Evolutionary conservation across 2,797 vertebrate genomes (phyloP), one percentile per base, ranked within the genome.

Genomic region (Bradypodion pumilum): DNA sequence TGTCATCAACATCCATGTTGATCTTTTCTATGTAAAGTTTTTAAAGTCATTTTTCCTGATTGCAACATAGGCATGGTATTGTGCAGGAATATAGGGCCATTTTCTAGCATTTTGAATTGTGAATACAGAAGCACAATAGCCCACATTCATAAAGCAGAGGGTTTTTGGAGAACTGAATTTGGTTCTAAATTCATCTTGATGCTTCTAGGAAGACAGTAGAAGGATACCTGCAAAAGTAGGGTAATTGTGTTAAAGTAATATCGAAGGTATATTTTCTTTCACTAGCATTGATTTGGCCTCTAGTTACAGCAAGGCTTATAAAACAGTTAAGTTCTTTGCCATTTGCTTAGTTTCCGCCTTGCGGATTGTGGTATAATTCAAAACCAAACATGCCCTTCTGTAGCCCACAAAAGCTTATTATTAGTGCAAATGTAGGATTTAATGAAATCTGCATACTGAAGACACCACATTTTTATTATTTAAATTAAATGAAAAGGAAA

Each of bases 301-400:
- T 49, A 70, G 32, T 75, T 76, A 81, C 40, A 44, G 75, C 63
- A 77, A n/a, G 56, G 80, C 46, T 60, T 76, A 25, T 84, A 63
- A 56, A 81, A 77, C 73, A 84, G 87, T 84, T 83, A 69, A 62
- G 29, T 77, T 84, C 63, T 62, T 84, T 40, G 10, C 56, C 29
- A 63, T 81, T 42, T 60, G 52, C 52, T 1, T 16, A 29, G 7
- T 66, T 44, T 66, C 3, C 81, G 1, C 2, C 46, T n/a, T 62
- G 70, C 77, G 83, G 77, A 81, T 0, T 87, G 60, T 44, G 42
- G 73, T n/a, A 86, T 1, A 77, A 84, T 91, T 86, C 32, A 79
- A 81, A 90, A 5, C 6, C 6, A 25, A 59, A 65, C 1, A 78
- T 23, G 7, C 10, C 35, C 1, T 81, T 44, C 2, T 0, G 68